A percentile compares a stretch with the other conserved stretches of the same genome.
These are phyloP conservation scores for Notocelia uddmanniana DNA, from an alignment of 2,888 invertebrate genomes.

Conservation along the genomic window DNA sequence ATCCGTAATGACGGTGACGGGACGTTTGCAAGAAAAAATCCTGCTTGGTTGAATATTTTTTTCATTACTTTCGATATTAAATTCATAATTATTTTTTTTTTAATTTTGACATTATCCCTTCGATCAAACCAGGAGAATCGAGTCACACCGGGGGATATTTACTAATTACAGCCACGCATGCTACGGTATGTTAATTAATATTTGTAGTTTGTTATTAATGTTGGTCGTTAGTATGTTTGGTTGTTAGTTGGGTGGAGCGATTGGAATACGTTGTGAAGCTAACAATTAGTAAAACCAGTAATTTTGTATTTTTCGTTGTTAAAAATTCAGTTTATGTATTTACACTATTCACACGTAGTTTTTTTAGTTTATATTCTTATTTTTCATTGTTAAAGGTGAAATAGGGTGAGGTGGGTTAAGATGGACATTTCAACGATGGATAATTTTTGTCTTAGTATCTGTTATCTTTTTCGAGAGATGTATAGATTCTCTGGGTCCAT, in stretches of 20 bases:
- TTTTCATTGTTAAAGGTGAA: too few relatives aligned
- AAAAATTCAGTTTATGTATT: neutral
- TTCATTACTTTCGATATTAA: too few relatives aligned
- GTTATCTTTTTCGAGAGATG: too few relatives aligned
- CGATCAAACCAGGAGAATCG: slow-evolving; percentile 47
- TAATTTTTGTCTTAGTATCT: too few relatives aligned
- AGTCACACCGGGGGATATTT: slow-evolving; percentile 19
- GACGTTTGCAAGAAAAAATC: too few relatives aligned
- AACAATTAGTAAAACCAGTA: slow-evolving; percentile 20
- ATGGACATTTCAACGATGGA: too few relatives aligned
- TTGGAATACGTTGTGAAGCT: slow-evolving; percentile 9
- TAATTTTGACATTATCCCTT: slow-evolving; percentile 31
- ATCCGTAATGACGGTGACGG: too few relatives aligned
- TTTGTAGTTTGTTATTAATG: slow-evolving; percentile 56
- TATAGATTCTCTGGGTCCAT: too few relatives aligned
- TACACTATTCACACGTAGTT: neutral
- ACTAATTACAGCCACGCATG: slow-evolving; percentile 60
- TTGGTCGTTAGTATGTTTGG: slow-evolving; percentile 53
- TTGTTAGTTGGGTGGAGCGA: slow-evolving; percentile 18
- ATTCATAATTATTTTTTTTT: too few relatives aligned
- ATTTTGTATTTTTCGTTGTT: slow-evolving; percentile 7
- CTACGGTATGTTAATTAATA: slow-evolving; percentile 49
- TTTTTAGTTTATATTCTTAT: too few relatives aligned
- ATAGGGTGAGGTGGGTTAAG: too few relatives aligned
- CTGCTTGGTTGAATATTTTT: too few relatives aligned